Percentiles rank a stretch among this genome's conserved stretches.
Evolutionary conservation across 30 jellyfish, hydroid and myxozoan genomes (phyloP).

Genomic region (Phacellophora camtschatica): DNA sequence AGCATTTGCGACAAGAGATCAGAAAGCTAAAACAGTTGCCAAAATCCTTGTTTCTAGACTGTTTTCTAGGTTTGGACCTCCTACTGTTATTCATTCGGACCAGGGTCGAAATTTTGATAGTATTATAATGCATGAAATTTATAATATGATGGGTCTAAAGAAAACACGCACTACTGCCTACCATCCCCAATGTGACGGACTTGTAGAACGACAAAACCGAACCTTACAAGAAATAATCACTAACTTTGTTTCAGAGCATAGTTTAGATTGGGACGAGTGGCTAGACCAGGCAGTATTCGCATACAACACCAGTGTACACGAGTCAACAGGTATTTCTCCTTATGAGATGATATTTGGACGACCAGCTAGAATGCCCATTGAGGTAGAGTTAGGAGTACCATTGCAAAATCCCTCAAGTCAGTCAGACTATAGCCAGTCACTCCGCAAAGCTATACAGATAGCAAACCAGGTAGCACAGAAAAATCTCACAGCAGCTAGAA

Average conservation of each 20-base stretch:
- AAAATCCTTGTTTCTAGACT: background rate
- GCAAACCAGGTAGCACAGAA: constrained; percentile 19
- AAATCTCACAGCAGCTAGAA: constrained; percentile 24
- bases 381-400: constrained; percentile 45
- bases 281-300: constrained; percentile 56
- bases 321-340: constrained; percentile 42
- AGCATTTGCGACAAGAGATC: background rate
- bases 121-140: constrained; percentile 26
- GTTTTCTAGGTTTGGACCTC: background rate
- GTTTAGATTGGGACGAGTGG: constrained; percentile 11
- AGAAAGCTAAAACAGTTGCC: background rate
- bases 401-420: constrained; percentile 27
- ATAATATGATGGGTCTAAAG: constrained; percentile 38
- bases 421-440: constrained; percentile 45
- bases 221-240: constrained; percentile 4
- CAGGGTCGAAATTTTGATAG: background rate
- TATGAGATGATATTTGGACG: constrained; percentile 62
- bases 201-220: too few relatives aligned
- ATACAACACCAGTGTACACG: constrained; percentile 28
- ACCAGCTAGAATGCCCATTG: constrained; percentile 51
- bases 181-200: constrained; percentile 47
- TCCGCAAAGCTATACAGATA: constrained; percentile 37
- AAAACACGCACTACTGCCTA: constrained; percentile 53
- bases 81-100: background rate
- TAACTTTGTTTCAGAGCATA: background rate